Evolutionary conservation across 2,797 vertebrate species (phyloP).

Genomic region (Sarcophilus harrisii): DNA sequence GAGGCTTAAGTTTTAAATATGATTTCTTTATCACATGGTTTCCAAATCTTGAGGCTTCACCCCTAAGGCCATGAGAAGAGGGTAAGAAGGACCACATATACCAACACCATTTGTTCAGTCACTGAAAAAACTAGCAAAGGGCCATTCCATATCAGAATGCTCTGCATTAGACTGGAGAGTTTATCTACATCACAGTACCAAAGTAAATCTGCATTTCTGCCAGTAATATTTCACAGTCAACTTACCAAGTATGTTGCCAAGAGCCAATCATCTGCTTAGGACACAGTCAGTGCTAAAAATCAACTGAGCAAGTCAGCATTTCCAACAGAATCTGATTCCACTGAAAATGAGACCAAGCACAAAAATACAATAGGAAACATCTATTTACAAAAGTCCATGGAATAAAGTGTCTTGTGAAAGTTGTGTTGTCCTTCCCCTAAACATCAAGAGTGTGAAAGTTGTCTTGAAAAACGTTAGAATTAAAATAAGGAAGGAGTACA

Average conservation of each 20-base stretch:
- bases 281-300: slow-evolving; percentile 78
- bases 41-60: slow-evolving; percentile 82
- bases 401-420: slow-evolving; percentile 80
- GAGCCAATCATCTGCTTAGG: slow-evolving; percentile 67
- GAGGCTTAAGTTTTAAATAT: slow-evolving; percentile 56
- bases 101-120: slow-evolving; percentile 79
- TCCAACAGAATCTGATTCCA: slow-evolving; percentile 67
- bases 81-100: slow-evolving; percentile 75
- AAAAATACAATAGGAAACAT: slow-evolving; percentile 75
- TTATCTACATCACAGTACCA: slow-evolving; percentile 81
- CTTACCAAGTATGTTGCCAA: slow-evolving; percentile 61
- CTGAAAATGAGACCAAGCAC: slow-evolving; percentile 73
- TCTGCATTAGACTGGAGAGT: slow-evolving; percentile 77
- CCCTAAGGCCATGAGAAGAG: slow-evolving; percentile 76
- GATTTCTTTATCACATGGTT: slow-evolving; percentile 67
- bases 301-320: slow-evolving; percentile 71
- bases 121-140: slow-evolving; percentile 78
- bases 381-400: slow-evolving; percentile 84
- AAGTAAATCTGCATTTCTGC: slow-evolving; percentile 74
- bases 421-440: slow-evolving; percentile 46
- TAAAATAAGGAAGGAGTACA: slow-evolving; percentile 40
- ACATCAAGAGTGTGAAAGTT: slow-evolving; percentile 59
- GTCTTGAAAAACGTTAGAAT: slow-evolving; percentile 71
- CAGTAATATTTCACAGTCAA: slow-evolving; percentile 75
- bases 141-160: slow-evolving; percentile 76